Base-by-base conservation (phyloP, 2,888 invertebrate genomes). In the Gymnocheta viridis region DNA sequence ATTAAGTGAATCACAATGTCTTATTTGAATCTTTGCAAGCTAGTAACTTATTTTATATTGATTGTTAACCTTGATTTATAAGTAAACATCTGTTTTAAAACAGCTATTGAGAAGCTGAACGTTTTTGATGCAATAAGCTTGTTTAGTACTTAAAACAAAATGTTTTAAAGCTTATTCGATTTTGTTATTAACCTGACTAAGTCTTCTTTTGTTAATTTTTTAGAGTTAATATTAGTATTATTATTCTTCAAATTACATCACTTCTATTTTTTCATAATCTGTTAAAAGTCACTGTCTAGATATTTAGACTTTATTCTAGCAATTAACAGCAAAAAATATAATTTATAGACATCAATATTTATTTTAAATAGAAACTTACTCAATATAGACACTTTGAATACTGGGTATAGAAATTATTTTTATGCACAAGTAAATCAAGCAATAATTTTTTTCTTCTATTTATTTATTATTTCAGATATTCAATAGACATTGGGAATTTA, bases 401-500 rank as follows among this genome's bases (percentile, higher is more conserved):
- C n/a, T 24, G 10, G 29, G 10, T 41, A 29, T 19, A 9, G 1
- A 74, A 64, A 54, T 29, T 44, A n/a, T 64, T 9, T 49, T 10
- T 54, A 10, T 19, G 14, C 2, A 24, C 14, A 35, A 51, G 17
- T 17, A 51, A 67, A 51, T 67, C 49, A 35, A n/a, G 19, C 29
- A 9, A 64, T 27, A 64, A 1, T 64, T 64, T 17, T 29, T 4
- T 38, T 12, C 2, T 9, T 9, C 14, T 67, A 29, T 32, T 35
- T 56, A n/a, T 54, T 51, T 41, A 24, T 32, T 62, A 27, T 72
- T 72, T 38, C 32, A 72, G 56, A 72, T 38, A 66, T 79, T 79
- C 56, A 79, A 47, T 66, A 79, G 70, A 79, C 56, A 64, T 79
- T 44, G n/a, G 35, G 64, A 58, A 74, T 81, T 81, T 81, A 32